These are phyloP conservation scores for Limnephilus auricula DNA, from an alignment of 2,888 invertebrate species.

Conservation along the genomic window DNA sequence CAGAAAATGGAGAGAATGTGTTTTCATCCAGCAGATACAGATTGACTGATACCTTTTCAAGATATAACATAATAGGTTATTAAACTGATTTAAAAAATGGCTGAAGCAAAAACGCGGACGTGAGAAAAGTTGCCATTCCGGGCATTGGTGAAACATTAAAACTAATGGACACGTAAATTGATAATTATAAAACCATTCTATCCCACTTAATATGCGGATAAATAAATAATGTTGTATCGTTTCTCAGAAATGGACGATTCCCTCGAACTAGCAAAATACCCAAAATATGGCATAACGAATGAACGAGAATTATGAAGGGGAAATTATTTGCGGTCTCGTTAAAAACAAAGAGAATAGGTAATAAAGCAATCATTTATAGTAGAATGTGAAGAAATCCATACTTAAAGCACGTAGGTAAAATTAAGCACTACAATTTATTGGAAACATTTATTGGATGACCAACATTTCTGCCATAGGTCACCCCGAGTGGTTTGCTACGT, in stretches of 20 bases:
- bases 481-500: too few species aligned
- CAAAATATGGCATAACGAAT: background rate
- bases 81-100: background rate
- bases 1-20: background rate
- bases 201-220: background rate
- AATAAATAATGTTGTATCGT: background rate
- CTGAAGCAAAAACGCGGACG: background rate
- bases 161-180: background rate
- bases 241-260: conserved; percentile 15
- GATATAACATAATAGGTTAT: background rate
- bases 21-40: background rate
- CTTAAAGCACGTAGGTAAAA: too few species aligned
- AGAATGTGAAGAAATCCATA: too few species aligned
- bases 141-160: background rate
- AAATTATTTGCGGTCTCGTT: conserved; percentile 9
- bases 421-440: too few species aligned
- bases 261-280: conserved; percentile 1
- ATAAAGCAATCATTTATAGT: background rate
- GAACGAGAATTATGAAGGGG: background rate
- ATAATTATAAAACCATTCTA: conserved; percentile 9
- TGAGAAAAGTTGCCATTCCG: background rate
- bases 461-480: too few species aligned
- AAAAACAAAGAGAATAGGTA: background rate
- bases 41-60: background rate
- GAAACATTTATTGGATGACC: too few species aligned